A percentile compares a stretch with the other conserved stretches of the same genome.
Conservation (phyloP, 2,797 vertebrate genomes). For the Hyperoplus immaculatus region DNA sequence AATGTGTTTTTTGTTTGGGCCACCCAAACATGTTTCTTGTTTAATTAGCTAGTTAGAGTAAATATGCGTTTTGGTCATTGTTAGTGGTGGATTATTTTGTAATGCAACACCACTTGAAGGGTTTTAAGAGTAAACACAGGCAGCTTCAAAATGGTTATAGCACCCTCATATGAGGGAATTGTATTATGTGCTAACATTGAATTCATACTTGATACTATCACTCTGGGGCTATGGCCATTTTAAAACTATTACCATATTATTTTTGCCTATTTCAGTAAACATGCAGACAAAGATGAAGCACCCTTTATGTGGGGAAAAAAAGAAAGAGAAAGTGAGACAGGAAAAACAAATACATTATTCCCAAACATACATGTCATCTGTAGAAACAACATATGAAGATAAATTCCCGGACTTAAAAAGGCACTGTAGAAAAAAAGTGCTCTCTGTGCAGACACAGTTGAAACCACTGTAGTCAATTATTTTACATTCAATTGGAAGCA, state of each 20-base stretch:
- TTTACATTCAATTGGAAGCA: slow-evolving; percentile 45
- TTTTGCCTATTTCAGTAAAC: slow-evolving; percentile 26
- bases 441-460: slow-evolving; percentile 33
- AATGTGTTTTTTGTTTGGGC: slow-evolving; percentile 59
- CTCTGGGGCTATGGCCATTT: slow-evolving; percentile 19
- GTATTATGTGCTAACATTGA: slow-evolving; percentile 42
- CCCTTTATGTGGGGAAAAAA: background rate
- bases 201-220: slow-evolving; percentile 40
- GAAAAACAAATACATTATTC: background rate
- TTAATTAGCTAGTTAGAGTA: slow-evolving; percentile 73
- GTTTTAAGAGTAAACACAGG: slow-evolving; percentile 56
- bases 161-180: slow-evolving; percentile 30
- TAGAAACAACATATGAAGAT: slow-evolving; percentile 33
- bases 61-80: slow-evolving; percentile 62
- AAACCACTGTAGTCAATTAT: slow-evolving; percentile 47
- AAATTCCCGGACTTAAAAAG: slow-evolving; percentile 20
- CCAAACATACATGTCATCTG: slow-evolving; percentile 34
- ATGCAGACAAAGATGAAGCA: slow-evolving; percentile 16
- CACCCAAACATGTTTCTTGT: slow-evolving; percentile 62
- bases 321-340: background rate
- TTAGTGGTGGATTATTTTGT: slow-evolving; percentile 53
- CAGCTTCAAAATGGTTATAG: slow-evolving; percentile 49
- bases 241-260: slow-evolving; percentile 30
- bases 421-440: slow-evolving; percentile 15
- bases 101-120: slow-evolving; percentile 27